Percentiles rank a stretch among this genome's conserved stretches.
Conservation (phyloP, 2,797 vertebrate species). For the Spinus olivaceus region DNA sequence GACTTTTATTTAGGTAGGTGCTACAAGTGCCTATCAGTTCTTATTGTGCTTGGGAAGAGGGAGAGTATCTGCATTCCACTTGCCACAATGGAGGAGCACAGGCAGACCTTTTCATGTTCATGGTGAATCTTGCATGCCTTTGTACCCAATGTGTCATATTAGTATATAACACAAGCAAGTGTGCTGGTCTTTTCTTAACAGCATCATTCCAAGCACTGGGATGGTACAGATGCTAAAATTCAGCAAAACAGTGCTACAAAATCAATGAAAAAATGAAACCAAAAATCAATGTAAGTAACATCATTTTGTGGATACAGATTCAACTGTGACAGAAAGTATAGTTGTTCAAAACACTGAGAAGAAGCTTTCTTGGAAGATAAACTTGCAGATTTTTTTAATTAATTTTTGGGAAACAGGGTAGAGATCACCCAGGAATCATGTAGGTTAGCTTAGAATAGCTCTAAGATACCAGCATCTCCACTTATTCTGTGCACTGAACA, state of each 20-base stretch:
- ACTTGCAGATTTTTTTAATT: background rate
- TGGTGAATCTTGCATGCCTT: background rate
- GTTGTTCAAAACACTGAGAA: background rate
- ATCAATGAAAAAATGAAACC: background rate
- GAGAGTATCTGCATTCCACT: background rate
- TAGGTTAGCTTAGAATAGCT: background rate
- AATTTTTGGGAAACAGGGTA: background rate
- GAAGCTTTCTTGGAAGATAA: background rate
- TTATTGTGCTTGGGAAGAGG: background rate
- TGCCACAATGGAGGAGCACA: rapidly evolving
- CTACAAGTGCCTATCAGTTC: background rate
- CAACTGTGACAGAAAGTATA: background rate
- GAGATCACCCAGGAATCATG: background rate
- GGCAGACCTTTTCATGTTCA: background rate
- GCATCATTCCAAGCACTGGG: background rate
- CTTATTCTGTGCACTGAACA: background rate
- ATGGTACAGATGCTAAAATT: background rate
- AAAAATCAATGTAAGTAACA: background rate
- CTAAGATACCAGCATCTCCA: background rate
- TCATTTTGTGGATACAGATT: background rate
- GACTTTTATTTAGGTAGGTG: background rate
- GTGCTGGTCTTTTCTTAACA: background rate
- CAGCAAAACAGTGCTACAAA: background rate
- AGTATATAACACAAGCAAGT: background rate
- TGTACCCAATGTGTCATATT: background rate